phyloP scores from a whole-genome alignment of 1,140 invertebrate species.

The Meteorus sp. region DNA sequence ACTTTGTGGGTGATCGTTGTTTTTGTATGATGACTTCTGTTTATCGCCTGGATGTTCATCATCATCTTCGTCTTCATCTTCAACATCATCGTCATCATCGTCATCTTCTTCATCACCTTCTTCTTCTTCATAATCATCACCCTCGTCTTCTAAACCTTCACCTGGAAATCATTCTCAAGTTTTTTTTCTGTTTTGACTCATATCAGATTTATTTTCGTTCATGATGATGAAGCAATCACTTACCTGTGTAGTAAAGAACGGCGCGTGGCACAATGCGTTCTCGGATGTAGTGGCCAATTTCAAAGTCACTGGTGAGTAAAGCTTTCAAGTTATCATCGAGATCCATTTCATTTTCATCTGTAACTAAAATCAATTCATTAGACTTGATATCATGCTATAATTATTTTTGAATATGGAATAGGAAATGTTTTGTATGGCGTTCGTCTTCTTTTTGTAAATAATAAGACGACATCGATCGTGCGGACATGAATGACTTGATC shows the following conservation, averaged over 20 bases:
- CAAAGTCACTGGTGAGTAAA: conserved; percentile 88
- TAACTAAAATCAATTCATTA: conserved; percentile 51
- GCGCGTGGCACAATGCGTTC: conserved; percentile 91
- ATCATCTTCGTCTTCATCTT: conserved; percentile 45
- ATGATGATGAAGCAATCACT: conserved; percentile 21
- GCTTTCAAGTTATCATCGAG: conserved; percentile 75
- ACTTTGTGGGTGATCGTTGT: conserved; percentile 16
- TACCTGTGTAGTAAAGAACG: conserved; percentile 91
- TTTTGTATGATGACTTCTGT: conserved; percentile 58
- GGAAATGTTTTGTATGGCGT: too few species aligned
- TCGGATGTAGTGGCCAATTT: conserved; percentile 97
- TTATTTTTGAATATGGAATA: too few species aligned
- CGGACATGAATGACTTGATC: too few species aligned
- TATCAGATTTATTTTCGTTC: neutral
- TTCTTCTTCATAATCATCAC: conserved; percentile 73
- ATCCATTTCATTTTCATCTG: conserved; percentile 65
- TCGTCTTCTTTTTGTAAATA: too few species aligned
- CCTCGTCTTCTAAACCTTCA: conserved; percentile 78
- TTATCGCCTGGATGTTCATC: conserved; percentile 37
- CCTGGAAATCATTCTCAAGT: conserved; percentile 45
- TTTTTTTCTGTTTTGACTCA: neutral
- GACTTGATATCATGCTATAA: neutral
- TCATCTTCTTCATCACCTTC: conserved; percentile 60
- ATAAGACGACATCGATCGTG: too few species aligned
- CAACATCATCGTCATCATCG: conserved; percentile 52